Conservation (phyloP, 2,888 invertebrate genomes). For the Zele albiditarsus region DNA sequence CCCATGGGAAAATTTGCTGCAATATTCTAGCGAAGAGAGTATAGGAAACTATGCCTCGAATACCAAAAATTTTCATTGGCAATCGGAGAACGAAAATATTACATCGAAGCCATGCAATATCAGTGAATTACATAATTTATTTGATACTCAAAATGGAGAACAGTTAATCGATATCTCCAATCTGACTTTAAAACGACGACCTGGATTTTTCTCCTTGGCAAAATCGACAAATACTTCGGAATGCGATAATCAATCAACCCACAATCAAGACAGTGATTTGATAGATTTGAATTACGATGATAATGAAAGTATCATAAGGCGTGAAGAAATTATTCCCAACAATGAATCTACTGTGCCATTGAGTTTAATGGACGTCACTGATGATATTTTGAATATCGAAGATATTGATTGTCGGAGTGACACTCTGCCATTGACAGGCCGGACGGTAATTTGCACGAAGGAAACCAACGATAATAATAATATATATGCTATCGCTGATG, state of each 20-base stretch:
- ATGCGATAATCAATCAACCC: conserved; percentile 13
- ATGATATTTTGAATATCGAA: not conserved
- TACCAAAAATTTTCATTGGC: not conserved
- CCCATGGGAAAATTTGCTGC: not conserved
- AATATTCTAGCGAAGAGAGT: conserved; percentile 50
- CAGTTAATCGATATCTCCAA: not conserved
- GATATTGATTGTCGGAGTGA: not conserved
- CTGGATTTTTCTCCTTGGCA: not conserved
- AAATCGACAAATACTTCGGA: not conserved
- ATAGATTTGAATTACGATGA: conserved; percentile 23
- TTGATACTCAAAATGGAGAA: not conserved
- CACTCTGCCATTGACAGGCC: not conserved
- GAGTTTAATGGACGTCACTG: not conserved
- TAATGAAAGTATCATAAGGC: too few species aligned
- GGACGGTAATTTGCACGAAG: not conserved
- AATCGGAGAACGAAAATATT: not conserved
- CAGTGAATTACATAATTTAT: not conserved
- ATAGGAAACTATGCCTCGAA: conserved; percentile 25
- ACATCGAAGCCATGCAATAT: not conserved
- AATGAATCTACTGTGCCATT: not conserved
- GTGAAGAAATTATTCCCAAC: not conserved
- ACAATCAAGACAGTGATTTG: conserved; percentile 37
- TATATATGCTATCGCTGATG: not conserved
- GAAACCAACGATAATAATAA: not conserved
- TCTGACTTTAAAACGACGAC: not conserved